Evolutionary conservation across 2,113 vertebrate species (phyloP), one percentile per base, ranked within the genome.

Genomic region (Solea solea): DNA sequence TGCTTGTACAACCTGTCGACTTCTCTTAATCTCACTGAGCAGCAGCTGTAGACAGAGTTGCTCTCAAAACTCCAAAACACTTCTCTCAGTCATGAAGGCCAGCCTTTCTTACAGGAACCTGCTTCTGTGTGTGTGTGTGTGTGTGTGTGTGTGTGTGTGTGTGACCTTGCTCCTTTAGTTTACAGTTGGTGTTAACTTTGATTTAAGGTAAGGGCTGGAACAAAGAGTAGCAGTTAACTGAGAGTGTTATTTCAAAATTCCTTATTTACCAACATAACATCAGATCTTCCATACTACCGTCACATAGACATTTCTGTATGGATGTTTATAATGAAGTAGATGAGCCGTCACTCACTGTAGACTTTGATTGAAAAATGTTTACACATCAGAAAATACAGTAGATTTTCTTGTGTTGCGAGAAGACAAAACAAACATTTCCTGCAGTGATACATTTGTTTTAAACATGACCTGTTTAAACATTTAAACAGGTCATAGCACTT

Each of bases 161-260:
- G 40, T 64, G 46, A 53, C 27, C 46, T 12, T 5, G 7, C 42
- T 54, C 54, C 27, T 44, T 34, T 3, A 55, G 21, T 48, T 50
- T 34, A 3, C 3, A 34, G 34, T 34, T 6, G 34, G 34, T 34
- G 34, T 34, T 34, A 34, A 34, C 44, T 56, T 44, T 61, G 39
- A 57, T 52, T 27, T 50, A 7, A 16, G 52, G 5, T 16, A 9
- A 40, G 25, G 54, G n/a, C 53, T 25, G 21, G 60, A 39, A 16
- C 54, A 65, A 51, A 75, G 44, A 56, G 57, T 54, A 51, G 25
- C 61, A 12, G 39, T 25, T 27, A 62, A 55, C 8, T 25, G 60
- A 71, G n/a, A 44, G 77, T 15, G 44, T 55, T 0, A 1, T 21
- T 56, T 59, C 12, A 56, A n/a, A 46, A 14, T 51, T 40, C 58